Conservation (phyloP, 2,797 vertebrate species). For the Naso thynnoides region DNA sequence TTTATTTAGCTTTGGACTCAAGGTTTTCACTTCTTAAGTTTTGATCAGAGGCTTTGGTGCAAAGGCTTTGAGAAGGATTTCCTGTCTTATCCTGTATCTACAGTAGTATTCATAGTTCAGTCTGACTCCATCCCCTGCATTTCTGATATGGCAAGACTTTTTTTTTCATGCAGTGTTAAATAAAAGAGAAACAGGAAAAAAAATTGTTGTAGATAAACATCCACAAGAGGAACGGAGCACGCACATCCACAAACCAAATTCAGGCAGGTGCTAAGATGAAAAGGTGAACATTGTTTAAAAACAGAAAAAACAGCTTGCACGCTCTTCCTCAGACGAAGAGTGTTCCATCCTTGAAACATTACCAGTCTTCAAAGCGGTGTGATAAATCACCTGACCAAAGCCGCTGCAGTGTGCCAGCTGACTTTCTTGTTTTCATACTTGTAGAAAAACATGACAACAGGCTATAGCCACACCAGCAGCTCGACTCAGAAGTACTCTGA, state of each 20-base stretch:
- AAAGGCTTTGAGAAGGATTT: background rate
- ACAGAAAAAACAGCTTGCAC: too few relatives aligned
- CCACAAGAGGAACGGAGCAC: too few relatives aligned
- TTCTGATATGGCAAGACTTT: background rate
- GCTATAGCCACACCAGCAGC: background rate
- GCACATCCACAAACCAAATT: too few relatives aligned
- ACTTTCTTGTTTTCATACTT: too few relatives aligned
- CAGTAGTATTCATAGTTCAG: background rate
- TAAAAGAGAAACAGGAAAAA: background rate
- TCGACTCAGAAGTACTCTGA: background rate
- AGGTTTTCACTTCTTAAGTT: background rate
- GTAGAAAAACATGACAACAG: background rate
- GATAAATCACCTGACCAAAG: too few relatives aligned
- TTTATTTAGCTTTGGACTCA: slow-evolving; percentile 6
- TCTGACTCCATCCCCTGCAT: background rate
- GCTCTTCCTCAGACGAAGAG: too few relatives aligned
- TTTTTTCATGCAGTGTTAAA: background rate
- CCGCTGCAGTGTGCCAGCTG: too few relatives aligned
- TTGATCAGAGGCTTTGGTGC: background rate
- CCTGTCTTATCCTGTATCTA: background rate
- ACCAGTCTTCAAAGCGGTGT: too few relatives aligned
- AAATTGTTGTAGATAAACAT: background rate
- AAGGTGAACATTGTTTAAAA: too few relatives aligned
- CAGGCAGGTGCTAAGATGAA: too few relatives aligned
- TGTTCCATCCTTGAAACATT: too few relatives aligned